Base-by-base conservation (phyloP, 2,888 invertebrate species). In the Lutraria lutraria region DNA sequence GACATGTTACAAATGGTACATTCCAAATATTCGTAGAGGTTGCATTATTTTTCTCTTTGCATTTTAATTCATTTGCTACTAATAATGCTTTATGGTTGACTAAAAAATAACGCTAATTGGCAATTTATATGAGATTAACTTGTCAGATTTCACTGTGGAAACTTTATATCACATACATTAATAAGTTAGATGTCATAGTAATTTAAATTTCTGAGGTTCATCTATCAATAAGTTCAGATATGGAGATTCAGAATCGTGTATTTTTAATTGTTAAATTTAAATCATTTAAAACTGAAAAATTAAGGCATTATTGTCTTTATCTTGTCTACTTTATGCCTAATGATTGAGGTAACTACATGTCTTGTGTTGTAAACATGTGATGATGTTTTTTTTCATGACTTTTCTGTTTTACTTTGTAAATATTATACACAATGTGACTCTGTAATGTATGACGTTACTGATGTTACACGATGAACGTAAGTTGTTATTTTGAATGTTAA, bases 361-460 rank as follows among this genome's bases (percentile, higher is more conserved):
- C 72, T 76, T 85, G 79, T 85, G 54, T 85, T 85, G 85, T 85
- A 85, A 60, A 80, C 76, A 85, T 85, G 85, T 85, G 85, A 79
- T 85, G 85, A 13, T 76, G 31, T 76, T 34, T 56, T 21, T n/a
- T 85, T 85, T 79, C 29, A 85, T 80, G 34, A 85, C 79, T 85
- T 81, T n/a, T 76, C 15, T 76, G 76, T 76, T 76, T 76, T 25
- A 68, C 81, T 82, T 82, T 87, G 87, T 87, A 87, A 34, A 85
- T 85, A 85, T 60, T 80, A 43, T 34, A 76, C 76, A 85, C 76
- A 80, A 85, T 85, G 85, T 85, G 80, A 80, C 85, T 85, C 54
- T 85, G 43, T 52, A 83, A 72, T 87, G 87, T 87, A 15, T 34
- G 81, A 87, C 87, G 72, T 87, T 82, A 83, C 34, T 52, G 53